Evolutionary conservation across 2,797 vertebrate species (phyloP), one percentile per base, ranked within the genome.

Genomic region (Micrastur ruficollis): DNA sequence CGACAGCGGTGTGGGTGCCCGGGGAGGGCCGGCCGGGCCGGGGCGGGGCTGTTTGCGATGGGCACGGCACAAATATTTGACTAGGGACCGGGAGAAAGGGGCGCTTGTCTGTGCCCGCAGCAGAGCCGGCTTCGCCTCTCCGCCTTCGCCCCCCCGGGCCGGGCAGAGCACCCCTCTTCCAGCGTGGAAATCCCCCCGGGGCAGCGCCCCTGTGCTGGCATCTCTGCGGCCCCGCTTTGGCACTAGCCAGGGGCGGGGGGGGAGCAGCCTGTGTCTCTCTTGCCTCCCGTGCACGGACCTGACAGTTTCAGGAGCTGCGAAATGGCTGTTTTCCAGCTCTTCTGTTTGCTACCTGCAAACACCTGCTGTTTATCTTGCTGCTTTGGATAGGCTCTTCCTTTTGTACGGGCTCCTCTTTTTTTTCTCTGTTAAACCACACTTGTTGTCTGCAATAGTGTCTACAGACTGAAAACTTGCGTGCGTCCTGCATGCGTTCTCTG

Each of bases 401-500:
- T 17, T 21, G 0, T 17, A 5, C 4, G 1, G 40, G 5, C 36
- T 50, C 27, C n/a, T 36, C 29, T 32, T 34, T 38, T 34, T 38
- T 44, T 42, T 44, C 40, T 40, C 38, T 11, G 9, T 29, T 21
- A 11, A 84, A 2, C 34, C 6, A 1, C 0, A 0, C 19, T 55
- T 46, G 20, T 19, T 38, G 16, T 17, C 36, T 53, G 56, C 14
- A 5, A 1, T 16, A 26, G 25, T 2, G 1, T 31, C 47, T n/a
- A 5, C 31, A n/a, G 70, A 13, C 52, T 56, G 47, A 13, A 7
- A 20, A 3, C 68, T 8, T 40, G 1, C 0, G 1, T n/a, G 40
- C 5, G 0, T 23, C 50, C 27, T 26, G 11, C 8, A 4, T 14
- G 0, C 5, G 0, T 8, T 36, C 16, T 23, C 12, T 31, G 42